Percentiles rank a stretch among this genome's conserved stretches.
These are phyloP conservation scores for Pachyseris speciosa DNA, from an alignment of 64 coral and sea anemone genomes.

Conservation along the genomic window DNA sequence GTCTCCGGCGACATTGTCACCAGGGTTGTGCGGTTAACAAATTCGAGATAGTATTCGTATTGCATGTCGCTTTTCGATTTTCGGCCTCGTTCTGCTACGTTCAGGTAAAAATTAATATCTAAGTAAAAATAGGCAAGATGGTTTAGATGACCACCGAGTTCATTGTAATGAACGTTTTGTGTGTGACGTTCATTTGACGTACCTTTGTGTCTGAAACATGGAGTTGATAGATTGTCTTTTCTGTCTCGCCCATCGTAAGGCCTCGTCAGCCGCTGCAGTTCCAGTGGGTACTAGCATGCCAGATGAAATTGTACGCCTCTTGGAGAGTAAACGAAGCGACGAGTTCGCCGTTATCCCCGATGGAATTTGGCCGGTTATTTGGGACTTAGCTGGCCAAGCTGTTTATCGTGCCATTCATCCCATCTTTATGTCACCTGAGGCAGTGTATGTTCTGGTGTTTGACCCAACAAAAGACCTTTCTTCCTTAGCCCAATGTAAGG, in stretches of 20 bases:
- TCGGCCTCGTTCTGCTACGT: too few relatives aligned
- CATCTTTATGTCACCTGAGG: slow-evolving; percentile 28
- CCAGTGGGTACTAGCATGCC: background rate
- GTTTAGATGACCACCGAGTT: too few relatives aligned
- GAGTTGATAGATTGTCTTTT: background rate
- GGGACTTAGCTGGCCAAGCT: slow-evolving; percentile 33
- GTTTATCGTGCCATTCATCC: slow-evolving; percentile 45
- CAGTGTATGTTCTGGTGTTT: slow-evolving; percentile 2
- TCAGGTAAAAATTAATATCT: too few relatives aligned
- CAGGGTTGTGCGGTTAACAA: too few relatives aligned
- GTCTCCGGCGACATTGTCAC: too few relatives aligned
- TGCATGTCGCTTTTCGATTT: too few relatives aligned
- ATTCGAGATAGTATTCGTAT: too few relatives aligned
- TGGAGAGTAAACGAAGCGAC: background rate
- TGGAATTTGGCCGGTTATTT: slow-evolving; percentile 36
- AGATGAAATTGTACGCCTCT: background rate
- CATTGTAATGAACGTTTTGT: too few relatives aligned
- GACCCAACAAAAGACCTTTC: background rate
- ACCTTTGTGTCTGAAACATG: too few relatives aligned
- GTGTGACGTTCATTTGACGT: too few relatives aligned
- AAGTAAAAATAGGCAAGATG: too few relatives aligned
- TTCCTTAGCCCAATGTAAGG: background rate
- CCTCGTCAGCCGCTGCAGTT: background rate
- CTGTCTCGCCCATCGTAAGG: background rate
- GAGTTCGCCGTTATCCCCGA: background rate